phyloP scores from a whole-genome alignment of 2,797 vertebrate species.

The Neosilurus hyrtlii region DNA sequence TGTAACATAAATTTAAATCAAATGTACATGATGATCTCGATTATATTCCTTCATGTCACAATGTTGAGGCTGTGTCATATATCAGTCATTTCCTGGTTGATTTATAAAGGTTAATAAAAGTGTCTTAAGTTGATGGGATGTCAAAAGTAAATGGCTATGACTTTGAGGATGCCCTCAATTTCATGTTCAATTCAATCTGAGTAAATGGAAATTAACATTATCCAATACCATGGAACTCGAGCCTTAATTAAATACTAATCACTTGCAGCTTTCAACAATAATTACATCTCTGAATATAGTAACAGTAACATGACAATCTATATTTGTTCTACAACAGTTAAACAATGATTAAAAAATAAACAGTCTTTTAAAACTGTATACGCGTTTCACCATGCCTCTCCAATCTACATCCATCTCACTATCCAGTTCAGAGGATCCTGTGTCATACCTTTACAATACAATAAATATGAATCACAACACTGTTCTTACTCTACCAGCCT shows the following conservation, averaged over 20 bases:
- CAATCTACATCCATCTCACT: background rate
- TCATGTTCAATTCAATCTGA: constrained; percentile 51
- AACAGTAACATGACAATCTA: background rate
- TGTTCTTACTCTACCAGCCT: background rate
- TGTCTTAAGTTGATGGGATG: constrained; percentile 50
- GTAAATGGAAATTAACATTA: constrained; percentile 39
- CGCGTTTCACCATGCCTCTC: background rate
- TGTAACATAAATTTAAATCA: constrained; percentile 64
- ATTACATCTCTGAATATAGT: background rate
- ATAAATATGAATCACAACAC: background rate
- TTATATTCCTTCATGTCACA: constrained; percentile 39
- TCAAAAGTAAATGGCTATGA: constrained; percentile 54
- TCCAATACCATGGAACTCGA: background rate
- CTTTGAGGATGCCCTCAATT: constrained; percentile 61
- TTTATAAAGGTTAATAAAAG: constrained; percentile 51
- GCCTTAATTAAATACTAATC: constrained; percentile 15
- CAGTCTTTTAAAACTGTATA: background rate
- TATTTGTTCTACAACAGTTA: background rate
- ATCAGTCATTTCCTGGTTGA: constrained; percentile 30
- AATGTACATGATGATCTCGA: constrained; percentile 45
- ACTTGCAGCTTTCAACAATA: background rate
- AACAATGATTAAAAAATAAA: background rate
- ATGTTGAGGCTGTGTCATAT: constrained; percentile 26
- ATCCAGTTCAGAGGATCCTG: background rate
- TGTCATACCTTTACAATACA: background rate